Percentiles rank a stretch among this genome's conserved stretches.
These are phyloP conservation scores for Triplophysa rosa DNA, from an alignment of 2,113 vertebrate species.

Conservation along the genomic window DNA sequence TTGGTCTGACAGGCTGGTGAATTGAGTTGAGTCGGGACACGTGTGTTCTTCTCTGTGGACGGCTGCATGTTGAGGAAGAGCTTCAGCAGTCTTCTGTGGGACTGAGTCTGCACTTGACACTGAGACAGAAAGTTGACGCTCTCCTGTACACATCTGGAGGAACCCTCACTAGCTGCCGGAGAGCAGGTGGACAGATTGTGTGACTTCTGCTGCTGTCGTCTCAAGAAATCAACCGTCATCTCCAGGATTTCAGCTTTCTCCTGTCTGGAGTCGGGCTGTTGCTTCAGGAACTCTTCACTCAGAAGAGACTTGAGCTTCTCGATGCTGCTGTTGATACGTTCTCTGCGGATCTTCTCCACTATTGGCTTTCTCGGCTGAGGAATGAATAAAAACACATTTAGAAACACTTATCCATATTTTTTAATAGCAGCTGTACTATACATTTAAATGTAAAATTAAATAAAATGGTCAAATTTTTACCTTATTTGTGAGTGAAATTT, in stretches of 20 bases:
- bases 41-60: slow-evolving; percentile 15
- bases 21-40: slow-evolving; percentile 24
- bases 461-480: slow-evolving; percentile 61
- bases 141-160: slow-evolving; percentile 56
- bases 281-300: slow-evolving; percentile 67
- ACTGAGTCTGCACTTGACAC: slow-evolving; percentile 38
- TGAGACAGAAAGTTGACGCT: slow-evolving; percentile 50
- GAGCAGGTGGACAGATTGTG: slow-evolving; percentile 55
- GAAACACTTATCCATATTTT: background rate
- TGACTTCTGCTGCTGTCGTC: slow-evolving; percentile 51
- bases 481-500: slow-evolving; percentile 69
- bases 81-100: slow-evolving; percentile 48
- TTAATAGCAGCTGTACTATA: too few relatives aligned
- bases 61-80: slow-evolving; percentile 39
- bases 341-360: slow-evolving; percentile 77
- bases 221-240: slow-evolving; percentile 64
- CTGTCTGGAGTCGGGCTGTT: slow-evolving; percentile 77
- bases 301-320: slow-evolving; percentile 60
- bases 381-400: slow-evolving; percentile 36
- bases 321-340: slow-evolving; percentile 63
- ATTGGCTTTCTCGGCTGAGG: slow-evolving; percentile 73
- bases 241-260: slow-evolving; percentile 80
- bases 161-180: slow-evolving; percentile 40
- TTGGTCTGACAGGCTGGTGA: slow-evolving; percentile 48
- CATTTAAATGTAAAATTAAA: background rate